Evolutionary conservation across 1,140 invertebrate genomes (phyloP), one percentile per base, ranked within the genome.

Genomic region (Ephestia elutella): DNA sequence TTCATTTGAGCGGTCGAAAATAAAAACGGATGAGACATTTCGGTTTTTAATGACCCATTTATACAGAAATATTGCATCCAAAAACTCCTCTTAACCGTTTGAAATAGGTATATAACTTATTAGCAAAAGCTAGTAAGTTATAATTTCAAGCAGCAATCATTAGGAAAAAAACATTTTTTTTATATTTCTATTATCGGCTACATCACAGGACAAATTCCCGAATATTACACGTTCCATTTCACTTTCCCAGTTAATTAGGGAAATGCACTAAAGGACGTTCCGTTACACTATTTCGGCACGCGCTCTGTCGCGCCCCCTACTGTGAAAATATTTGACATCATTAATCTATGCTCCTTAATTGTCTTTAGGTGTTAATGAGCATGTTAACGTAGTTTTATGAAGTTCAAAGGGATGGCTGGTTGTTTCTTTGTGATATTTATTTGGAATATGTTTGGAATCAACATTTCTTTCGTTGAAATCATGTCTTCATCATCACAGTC

Each of bases 321-420:
- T 32, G 11, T n/a, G 62, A 25, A 58, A 58, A 66, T 63, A 64
- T 62, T 66, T 67, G 30, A 35, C 60, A 54, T 48, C 55, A 61
- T 54, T 58, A 61, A 65, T 64, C 38, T 49, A 44, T 44, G 38
- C 38, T 60, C 17, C 32, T 28, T 53, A 21, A 53, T 53, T 21
- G n/a, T 13, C 15, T 49, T 20, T 35, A 65, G 38, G 65, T 71
- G 71, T 54, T 74, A 74, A 74, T 72, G 60, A 63, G 61, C 19
- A 56, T 30, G 50, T 44, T 44, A 44, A 44, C 38, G n/a, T 15
- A 17, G 38, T 44, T 44, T 44, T 44, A 11, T 15, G n/a, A 44
- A 44, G 38, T 44, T 44, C 38, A 44, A 44, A 44, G 38, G n/a
- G n/a, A n/a, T 15, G 13, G 9, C 9, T 32, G 4, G 3, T 10